Evolutionary conservation across 2,797 vertebrate species (phyloP).

Genomic region (Neosilurus mollespiculum): DNA sequence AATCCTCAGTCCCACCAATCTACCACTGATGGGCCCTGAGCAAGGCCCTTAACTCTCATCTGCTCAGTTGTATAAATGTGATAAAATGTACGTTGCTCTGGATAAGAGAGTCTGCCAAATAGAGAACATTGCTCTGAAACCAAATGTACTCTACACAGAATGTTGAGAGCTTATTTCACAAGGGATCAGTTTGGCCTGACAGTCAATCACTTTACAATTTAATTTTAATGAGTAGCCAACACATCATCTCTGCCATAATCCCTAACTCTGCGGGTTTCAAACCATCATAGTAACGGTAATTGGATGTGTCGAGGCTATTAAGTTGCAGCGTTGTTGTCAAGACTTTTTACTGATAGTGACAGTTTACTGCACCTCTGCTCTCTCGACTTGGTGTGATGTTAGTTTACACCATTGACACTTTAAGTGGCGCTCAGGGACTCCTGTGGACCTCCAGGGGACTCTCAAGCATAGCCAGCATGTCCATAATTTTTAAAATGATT

Average conservation of each 20-base stretch:
- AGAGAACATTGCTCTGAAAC: neutral
- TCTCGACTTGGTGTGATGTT: neutral
- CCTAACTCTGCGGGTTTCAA: neutral
- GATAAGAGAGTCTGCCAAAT: too few relatives aligned
- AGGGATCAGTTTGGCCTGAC: neutral
- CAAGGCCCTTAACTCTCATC: too few relatives aligned
- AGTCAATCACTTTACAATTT: neutral
- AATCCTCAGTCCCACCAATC: too few relatives aligned
- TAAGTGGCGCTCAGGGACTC: neutral
- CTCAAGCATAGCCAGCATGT: neutral
- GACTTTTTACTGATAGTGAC: neutral
- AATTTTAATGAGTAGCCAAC: too few relatives aligned
- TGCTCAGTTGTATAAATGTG: too few relatives aligned
- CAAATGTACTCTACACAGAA: neutral
- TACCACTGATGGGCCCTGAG: too few relatives aligned
- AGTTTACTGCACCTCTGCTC: neutral
- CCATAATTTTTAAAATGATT: neutral
- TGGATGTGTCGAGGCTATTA: neutral
- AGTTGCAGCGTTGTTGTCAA: neutral
- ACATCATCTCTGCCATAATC: neutral
- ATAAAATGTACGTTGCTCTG: too few relatives aligned
- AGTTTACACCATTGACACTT: neutral
- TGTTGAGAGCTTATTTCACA: neutral
- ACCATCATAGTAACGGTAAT: neutral
- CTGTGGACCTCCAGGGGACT: neutral